Conservation (phyloP, 2,797 vertebrate genomes). For the Neomorphus geoffroyi region DNA sequence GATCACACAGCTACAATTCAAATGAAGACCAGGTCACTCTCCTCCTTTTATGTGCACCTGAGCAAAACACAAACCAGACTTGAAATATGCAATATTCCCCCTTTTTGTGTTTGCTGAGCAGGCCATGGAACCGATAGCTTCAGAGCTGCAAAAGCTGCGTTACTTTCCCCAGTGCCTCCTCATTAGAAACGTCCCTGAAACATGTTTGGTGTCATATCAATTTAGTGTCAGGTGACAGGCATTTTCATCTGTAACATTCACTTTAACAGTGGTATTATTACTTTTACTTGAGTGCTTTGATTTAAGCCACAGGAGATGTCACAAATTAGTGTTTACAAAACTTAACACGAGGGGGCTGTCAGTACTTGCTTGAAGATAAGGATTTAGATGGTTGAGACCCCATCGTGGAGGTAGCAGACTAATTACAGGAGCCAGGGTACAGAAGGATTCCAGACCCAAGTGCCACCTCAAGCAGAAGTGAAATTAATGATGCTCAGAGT, state of each 20-base stretch:
- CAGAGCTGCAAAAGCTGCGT: accelerated
- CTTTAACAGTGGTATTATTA: constrained; percentile 51
- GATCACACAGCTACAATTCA: neutral
- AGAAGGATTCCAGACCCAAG: neutral
- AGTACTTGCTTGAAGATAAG: constrained; percentile 52
- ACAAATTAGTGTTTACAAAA: constrained; percentile 71
- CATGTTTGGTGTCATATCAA: neutral
- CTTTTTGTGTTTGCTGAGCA: neutral
- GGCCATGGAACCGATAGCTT: neutral
- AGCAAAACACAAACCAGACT: neutral
- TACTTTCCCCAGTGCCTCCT: neutral
- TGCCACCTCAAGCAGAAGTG: neutral
- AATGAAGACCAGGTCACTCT: neutral
- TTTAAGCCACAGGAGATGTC: constrained; percentile 65
- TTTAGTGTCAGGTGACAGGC: constrained; percentile 41
- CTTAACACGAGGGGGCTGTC: constrained; percentile 71
- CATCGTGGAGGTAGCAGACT: neutral
- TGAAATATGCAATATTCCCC: neutral
- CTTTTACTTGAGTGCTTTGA: constrained; percentile 64
- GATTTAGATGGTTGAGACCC: constrained; percentile 33
- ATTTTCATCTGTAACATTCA: neutral
- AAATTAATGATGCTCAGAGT: neutral
- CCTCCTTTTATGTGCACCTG: neutral
- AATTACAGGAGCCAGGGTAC: neutral
- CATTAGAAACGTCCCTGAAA: constrained; percentile 32